Base-by-base conservation (phyloP, 2,888 invertebrate genomes). In the Sphinx pinastri region DNA sequence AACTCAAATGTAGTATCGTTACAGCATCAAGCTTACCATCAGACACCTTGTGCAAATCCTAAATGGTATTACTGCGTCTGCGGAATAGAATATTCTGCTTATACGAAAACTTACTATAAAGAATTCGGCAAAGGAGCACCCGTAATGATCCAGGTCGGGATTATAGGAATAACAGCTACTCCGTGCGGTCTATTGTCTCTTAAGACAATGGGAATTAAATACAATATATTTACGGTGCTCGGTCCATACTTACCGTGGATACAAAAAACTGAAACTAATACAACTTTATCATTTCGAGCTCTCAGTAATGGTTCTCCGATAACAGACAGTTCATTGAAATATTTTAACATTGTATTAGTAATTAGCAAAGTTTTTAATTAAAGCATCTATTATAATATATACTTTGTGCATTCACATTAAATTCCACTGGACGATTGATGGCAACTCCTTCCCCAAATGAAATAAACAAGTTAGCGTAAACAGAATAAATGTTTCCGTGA, bases 61-160 rank as follows among this genome's bases (percentile, higher is more conserved):
- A 87, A 84, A 72, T 91, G 90, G 90, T 87, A 87, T 73, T 89
- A 91, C 72, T 90, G 88, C 73, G 75, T 91, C 19, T 92, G 92
- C 71, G 92, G 91, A 47, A 75, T 80, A 25, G 88, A 91, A 77
- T 75, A 80, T 52, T 71, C 79, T 2, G 70, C 72, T 8, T 67
- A 69, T 51, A 68, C 59, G 1, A 79, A 66, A 58, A 83, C 82
- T 3, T 84, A 87, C 72, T 77, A 76, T 5, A 70, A 75, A 0
- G 75, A 83, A 60, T 91, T 91, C 71, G 90, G 90, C 2, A 81
- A 84, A 69, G 92, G 92, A n/a, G 88, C 81, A 0, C 89, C 91
- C 3, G 82, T 89, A 49, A 68, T 90, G 25, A 75, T 81, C 10
- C 83, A 77, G 2, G 68, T 74, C 0, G 78, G 84, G 71, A 73